Conservation (phyloP, 2,888 invertebrate species). For the Eupeodes latifasciatus region DNA sequence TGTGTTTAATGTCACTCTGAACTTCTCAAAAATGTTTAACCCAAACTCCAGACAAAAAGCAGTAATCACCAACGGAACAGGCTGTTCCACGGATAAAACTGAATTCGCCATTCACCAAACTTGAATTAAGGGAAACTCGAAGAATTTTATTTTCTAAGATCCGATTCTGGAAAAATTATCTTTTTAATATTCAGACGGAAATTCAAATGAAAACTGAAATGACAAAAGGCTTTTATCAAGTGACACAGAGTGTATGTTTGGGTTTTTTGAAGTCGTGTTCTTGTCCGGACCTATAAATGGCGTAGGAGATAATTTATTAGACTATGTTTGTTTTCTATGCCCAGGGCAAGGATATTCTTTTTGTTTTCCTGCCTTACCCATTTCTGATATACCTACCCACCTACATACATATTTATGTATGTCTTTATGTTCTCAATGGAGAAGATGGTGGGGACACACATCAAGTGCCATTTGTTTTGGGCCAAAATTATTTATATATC, state of each 20-base stretch:
- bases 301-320: conserved; percentile 74
- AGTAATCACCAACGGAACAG: too few relatives aligned
- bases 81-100: too few relatives aligned
- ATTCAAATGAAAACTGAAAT: neutral
- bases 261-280: neutral
- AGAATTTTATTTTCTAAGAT: too few relatives aligned
- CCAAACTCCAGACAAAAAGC: too few relatives aligned
- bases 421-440: neutral
- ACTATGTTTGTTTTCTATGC: conserved; percentile 71
- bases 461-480: conserved; percentile 75
- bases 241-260: neutral
- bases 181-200: too few relatives aligned
- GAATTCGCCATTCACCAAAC: too few relatives aligned
- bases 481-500: conserved; percentile 71
- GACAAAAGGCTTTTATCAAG: neutral
- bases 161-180: too few relatives aligned
- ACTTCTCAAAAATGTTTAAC: too few relatives aligned
- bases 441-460: conserved; percentile 59
- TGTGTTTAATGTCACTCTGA: too few relatives aligned
- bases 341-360: conserved; percentile 66
- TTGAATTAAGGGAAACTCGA: too few relatives aligned
- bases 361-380: conserved; percentile 52
- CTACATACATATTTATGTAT: neutral
- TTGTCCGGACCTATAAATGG: conserved; percentile 57
- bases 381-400: conserved; percentile 31